Base-by-base conservation (phyloP, 2,113 vertebrate genomes). In the Pygoscelis antarcticus region DNA sequence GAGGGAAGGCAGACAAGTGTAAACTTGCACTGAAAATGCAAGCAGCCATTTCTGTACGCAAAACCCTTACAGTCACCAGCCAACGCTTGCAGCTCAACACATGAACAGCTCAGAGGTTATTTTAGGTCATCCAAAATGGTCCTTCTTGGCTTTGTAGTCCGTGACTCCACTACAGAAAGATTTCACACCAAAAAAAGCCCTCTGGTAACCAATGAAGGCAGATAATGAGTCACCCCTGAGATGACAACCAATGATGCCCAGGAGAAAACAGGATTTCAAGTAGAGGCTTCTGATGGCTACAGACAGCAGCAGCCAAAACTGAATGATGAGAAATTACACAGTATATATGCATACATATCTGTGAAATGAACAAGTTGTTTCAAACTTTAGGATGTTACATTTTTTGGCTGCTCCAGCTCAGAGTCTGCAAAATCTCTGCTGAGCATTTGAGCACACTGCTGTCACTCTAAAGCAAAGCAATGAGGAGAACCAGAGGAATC, bases 51-150 rank as follows among this genome's bases (percentile, higher is more conserved):
- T 94, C 83, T 55, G 38, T 62, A 89, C 90, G 76, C 80, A 95
- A 90, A 97, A 83, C 11, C 21, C 72, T 90, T 82, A 29, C 8
- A 92, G 52, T 57, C 51, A 86, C 34, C 80, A 91, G 94, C 93
- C 93, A 95, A 49, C 44, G 54, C 61, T 82, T 3, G 21, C 60
- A 95, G 68, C 69, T 90, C 69, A 91, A 69, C 36, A 95, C 34
- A 38, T 46, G 88, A 93, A 92, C 72, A 92, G 57, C 92, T 86
- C 80, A 52, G 76, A 89, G 96, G 95, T 96, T 95, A 96, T 94
- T 92, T 90, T 57, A 95, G 95, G 93, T 94, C 80, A 90, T 88
- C 13, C 81, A 89, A 77, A 95, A 96, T 87, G 87, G 86, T 91
- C 61, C 69, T 70, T 66, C 76, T 86, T 93, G 95, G 80, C 86